Evolutionary conservation across 2,888 invertebrate species (phyloP).

Genomic region (Geophilus truncorum): DNA sequence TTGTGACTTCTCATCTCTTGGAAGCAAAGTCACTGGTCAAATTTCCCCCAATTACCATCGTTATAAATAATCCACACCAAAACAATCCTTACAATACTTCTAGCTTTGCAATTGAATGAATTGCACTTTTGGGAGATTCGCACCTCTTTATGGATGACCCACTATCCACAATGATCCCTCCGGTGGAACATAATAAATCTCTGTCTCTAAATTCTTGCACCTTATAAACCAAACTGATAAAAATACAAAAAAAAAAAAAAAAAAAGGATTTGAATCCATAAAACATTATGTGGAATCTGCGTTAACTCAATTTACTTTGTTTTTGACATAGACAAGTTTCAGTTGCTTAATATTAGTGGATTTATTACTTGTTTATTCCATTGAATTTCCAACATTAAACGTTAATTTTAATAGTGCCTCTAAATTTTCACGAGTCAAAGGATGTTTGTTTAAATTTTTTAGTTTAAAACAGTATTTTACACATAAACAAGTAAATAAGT

Average conservation of each 20-base stretch:
- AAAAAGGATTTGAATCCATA: too few relatives aligned
- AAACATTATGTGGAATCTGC: too few relatives aligned
- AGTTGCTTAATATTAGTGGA: too few relatives aligned
- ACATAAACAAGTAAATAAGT: too few relatives aligned
- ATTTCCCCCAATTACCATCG: not conserved
- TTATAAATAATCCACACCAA: not conserved
- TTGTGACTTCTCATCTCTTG: not conserved
- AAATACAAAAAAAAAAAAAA: not conserved
- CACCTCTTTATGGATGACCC: conserved; percentile 16
- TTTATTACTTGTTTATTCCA: too few relatives aligned
- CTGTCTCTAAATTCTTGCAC: not conserved
- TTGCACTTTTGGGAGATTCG: not conserved
- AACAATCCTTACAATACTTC: not conserved
- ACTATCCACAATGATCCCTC: not conserved
- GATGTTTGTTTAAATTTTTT: too few relatives aligned
- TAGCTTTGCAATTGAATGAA: conserved; percentile 5
- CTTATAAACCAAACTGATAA: not conserved
- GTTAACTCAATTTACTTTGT: too few relatives aligned
- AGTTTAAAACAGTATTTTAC: too few relatives aligned
- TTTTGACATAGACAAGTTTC: too few relatives aligned
- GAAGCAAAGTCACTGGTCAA: not conserved
- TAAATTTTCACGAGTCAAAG: too few relatives aligned
- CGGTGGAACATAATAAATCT: not conserved
- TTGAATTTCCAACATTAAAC: too few relatives aligned
- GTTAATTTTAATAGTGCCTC: too few relatives aligned